phyloP scores from a whole-genome alignment of 2,797 vertebrate species.

The Scolopax bukidnonensis region DNA sequence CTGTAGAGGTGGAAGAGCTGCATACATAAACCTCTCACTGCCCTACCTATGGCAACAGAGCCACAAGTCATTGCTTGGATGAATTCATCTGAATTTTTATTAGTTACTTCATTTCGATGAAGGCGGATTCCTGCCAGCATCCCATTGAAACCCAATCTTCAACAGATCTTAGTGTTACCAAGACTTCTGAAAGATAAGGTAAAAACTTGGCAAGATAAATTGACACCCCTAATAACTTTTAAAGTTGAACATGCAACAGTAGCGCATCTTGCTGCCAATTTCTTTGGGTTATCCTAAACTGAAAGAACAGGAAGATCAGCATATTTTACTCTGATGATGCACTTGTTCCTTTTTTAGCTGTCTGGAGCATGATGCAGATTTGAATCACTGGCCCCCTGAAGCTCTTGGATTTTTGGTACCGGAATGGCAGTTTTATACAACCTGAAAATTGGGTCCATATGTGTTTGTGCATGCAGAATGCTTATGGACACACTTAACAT shows the following conservation, averaged over 20 bases:
- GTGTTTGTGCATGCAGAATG: not conserved
- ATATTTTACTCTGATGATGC: not conserved
- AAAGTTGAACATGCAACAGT: not conserved
- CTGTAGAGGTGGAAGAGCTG: not conserved
- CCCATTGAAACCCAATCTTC: not conserved
- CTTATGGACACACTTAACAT: not conserved
- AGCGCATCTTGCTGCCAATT: not conserved
- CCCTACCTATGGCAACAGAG: slow-evolving; percentile 3
- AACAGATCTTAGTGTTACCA: not conserved
- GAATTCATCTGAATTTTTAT: slow-evolving; percentile 26
- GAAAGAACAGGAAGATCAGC: not conserved
- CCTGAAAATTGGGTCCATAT: not conserved
- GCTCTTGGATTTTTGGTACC: not conserved
- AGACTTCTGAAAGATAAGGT: not conserved
- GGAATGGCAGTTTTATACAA: not conserved
- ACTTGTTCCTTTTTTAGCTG: not conserved
- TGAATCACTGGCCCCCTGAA: not conserved
- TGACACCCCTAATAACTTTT: not conserved
- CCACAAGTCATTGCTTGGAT: not conserved
- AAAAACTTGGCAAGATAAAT: not conserved
- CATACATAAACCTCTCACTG: slow-evolving; percentile 6
- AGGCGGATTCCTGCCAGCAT: not conserved
- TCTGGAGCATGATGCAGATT: not conserved
- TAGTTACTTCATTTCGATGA: not conserved
- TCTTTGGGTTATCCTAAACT: not conserved